A percentile compares a stretch with the other conserved stretches of the same genome.
Conservation (phyloP, 2,113 vertebrate genomes). For the Nothocercus nigrocapillus region DNA sequence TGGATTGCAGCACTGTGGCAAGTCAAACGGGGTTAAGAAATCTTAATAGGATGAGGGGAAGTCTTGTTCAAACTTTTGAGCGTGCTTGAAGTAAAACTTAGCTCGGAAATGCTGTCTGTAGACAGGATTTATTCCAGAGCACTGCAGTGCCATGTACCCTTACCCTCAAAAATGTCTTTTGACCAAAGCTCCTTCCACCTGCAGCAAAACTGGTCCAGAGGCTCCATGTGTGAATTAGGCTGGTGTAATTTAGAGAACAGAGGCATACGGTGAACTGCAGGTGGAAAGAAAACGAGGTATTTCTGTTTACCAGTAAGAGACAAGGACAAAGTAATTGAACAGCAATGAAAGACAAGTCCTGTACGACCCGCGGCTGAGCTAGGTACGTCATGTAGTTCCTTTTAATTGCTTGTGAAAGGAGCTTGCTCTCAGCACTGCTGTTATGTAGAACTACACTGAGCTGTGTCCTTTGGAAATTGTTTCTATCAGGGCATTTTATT, state of each 20-base stretch:
- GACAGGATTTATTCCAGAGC: background rate
- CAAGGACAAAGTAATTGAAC: conserved; percentile 20
- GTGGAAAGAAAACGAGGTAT: background rate
- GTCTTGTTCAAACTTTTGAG: background rate
- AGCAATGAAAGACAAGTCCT: background rate
- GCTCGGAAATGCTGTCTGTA: background rate
- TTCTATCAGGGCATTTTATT: background rate
- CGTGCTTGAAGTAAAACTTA: background rate
- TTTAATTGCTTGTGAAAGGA: conserved; percentile 50
- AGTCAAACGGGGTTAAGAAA: background rate
- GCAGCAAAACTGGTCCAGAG: background rate
- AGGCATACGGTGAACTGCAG: background rate
- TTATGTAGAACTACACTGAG: background rate
- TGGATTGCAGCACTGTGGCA: background rate
- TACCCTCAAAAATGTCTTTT: background rate
- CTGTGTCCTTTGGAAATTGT: background rate
- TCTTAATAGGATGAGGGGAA: background rate
- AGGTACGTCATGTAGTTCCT: conserved; percentile 26
- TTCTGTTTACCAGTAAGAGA: conserved; percentile 6
- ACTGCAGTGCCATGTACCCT: fast-evolving
- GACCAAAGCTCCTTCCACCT: fast-evolving
- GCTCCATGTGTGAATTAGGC: fast-evolving
- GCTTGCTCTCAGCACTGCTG: background rate
- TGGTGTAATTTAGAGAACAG: background rate
- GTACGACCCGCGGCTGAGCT: conserved; percentile 34